phyloP scores from a whole-genome alignment of 2,888 invertebrate genomes.

The Chrysodeixis includens region DNA sequence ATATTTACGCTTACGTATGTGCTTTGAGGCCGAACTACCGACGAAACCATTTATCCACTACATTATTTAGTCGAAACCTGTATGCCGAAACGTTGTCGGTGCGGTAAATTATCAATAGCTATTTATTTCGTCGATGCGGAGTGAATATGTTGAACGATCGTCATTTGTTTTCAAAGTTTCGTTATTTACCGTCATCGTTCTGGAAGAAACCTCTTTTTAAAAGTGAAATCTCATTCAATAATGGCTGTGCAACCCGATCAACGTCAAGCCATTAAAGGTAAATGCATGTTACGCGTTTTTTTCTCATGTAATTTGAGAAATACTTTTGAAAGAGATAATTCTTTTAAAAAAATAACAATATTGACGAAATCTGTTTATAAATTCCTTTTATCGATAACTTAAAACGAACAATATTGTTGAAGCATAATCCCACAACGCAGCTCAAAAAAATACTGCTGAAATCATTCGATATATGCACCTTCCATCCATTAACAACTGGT shows the following conservation, averaged over 20 bases:
- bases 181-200: background rate
- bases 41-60: slow-evolving; percentile 1
- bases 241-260: too few species aligned
- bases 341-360: too few species aligned
- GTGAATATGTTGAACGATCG: background rate
- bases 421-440: background rate
- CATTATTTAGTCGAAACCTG: background rate
- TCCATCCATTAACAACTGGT: background rate
- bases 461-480: background rate
- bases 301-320: too few species aligned
- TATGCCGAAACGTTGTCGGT: background rate
- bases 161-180: background rate
- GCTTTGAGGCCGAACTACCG: background rate
- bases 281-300: too few species aligned
- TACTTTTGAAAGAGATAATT: too few species aligned
- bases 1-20: slow-evolving; percentile 3
- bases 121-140: background rate
- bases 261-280: too few species aligned
- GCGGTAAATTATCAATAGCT: slow-evolving; percentile 4
- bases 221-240: too few species aligned
- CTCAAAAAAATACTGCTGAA: slow-evolving; percentile 7
- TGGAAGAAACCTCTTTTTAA: too few species aligned
- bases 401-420: background rate
- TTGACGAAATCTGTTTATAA: too few species aligned
- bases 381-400: background rate